Percentiles rank a stretch among this genome's conserved stretches.
Conservation (phyloP, 2,797 vertebrate species). For the Poeciliopsis gracilis region DNA sequence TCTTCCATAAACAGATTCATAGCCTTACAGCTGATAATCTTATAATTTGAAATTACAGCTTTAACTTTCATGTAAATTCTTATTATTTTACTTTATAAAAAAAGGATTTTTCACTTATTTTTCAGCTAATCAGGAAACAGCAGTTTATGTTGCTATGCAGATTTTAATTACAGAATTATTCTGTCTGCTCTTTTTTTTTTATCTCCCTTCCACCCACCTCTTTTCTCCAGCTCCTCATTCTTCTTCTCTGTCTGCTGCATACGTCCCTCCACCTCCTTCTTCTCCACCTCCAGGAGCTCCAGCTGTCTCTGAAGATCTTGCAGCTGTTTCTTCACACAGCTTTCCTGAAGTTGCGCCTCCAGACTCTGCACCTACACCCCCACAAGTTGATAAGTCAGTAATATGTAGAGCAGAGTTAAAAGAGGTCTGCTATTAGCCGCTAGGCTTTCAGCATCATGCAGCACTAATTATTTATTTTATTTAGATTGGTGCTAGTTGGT, state of each 20-base stretch:
- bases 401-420: background rate
- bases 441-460: background rate
- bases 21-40: background rate
- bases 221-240: conserved; percentile 70
- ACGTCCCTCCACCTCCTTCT: conserved; percentile 78
- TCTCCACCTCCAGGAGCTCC: conserved; percentile 82
- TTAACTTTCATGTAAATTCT: background rate
- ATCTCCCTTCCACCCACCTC: conserved; percentile 62
- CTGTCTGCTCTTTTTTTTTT: background rate
- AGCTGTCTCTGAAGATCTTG: conserved; percentile 78
- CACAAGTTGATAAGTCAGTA: background rate
- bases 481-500: background rate
- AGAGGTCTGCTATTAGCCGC: background rate
- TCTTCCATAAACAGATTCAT: background rate
- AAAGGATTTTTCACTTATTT: background rate
- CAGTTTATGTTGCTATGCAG: conserved; percentile 16
- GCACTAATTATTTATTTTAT: no score
- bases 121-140: conserved; percentile 23
- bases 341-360: conserved; percentile 75
- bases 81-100: background rate
- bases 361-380: conserved; percentile 74
- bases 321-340: conserved; percentile 70
- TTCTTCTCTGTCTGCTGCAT: conserved; percentile 74
- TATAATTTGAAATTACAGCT: background rate
- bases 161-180: background rate